phyloP scores from a whole-genome alignment of 2,113 vertebrate genomes.

The Cricetomys ansorgei region DNA sequence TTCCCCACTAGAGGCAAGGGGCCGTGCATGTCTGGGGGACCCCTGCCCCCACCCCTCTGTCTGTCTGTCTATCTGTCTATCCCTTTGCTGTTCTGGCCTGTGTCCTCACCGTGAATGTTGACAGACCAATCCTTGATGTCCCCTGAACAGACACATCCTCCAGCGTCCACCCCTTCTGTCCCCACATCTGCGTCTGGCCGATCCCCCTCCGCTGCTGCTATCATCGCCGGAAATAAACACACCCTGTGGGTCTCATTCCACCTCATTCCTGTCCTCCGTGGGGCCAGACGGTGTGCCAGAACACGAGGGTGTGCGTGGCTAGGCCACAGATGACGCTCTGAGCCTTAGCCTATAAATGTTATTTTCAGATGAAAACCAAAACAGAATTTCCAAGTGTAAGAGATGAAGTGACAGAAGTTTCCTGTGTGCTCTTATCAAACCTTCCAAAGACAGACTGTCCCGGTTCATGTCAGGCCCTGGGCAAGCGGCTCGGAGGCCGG shows the following conservation, averaged over 20 bases:
- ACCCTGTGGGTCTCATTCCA: slow-evolving; percentile 54
- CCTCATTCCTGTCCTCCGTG: slow-evolving; percentile 39
- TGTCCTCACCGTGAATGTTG: slow-evolving; percentile 40
- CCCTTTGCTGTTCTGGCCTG: slow-evolving; percentile 60
- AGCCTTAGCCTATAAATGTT: neutral
- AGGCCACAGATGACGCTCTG: neutral
- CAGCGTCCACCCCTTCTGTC: slow-evolving; percentile 11
- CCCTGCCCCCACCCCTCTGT: slow-evolving; percentile 43
- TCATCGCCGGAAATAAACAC: slow-evolving; percentile 76
- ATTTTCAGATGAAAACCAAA: neutral
- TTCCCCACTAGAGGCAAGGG: slow-evolving; percentile 61
- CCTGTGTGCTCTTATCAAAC: neutral
- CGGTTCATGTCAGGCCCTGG: neutral
- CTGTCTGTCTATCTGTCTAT: slow-evolving; percentile 67
- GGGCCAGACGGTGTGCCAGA: neutral
- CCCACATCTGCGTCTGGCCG: neutral
- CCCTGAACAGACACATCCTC: slow-evolving; percentile 8
- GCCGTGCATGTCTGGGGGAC: slow-evolving; percentile 79
- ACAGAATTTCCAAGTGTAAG: neutral
- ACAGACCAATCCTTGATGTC: neutral
- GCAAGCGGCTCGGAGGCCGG: neutral
- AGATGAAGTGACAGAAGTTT: neutral
- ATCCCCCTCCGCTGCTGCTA: slow-evolving; percentile 68
- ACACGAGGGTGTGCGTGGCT: neutral
- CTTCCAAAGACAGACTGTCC: slow-evolving; percentile 12